Conservation (phyloP, 2,113 vertebrate species). For the Myrmecobius fasciatus region DNA sequence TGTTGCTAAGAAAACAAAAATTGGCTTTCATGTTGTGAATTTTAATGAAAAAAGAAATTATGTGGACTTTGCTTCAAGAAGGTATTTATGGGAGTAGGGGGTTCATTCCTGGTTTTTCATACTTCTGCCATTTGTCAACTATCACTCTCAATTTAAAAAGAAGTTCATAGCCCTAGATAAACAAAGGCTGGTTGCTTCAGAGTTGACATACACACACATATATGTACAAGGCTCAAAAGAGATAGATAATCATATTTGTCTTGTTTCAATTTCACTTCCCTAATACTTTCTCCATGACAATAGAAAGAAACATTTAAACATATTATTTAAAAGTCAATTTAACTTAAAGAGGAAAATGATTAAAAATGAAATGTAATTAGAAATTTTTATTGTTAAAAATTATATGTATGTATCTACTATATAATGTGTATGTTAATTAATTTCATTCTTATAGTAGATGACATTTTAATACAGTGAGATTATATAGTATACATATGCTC, state of each 20-base stretch:
- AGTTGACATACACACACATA: constrained; percentile 18
- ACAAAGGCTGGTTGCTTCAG: background rate
- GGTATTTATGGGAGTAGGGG: constrained; percentile 47
- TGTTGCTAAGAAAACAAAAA: constrained; percentile 76
- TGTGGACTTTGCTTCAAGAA: constrained; percentile 62
- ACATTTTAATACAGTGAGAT: too few species aligned
- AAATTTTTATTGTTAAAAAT: background rate
- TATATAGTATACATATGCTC: too few species aligned
- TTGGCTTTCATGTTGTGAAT: constrained; percentile 74
- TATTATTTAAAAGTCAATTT: background rate
- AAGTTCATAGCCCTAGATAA: constrained; percentile 44
- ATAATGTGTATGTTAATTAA: too few species aligned
- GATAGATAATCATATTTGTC: constrained; percentile 1
- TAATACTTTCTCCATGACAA: background rate
- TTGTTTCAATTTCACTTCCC: constrained; percentile 33
- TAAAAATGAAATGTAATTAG: background rate
- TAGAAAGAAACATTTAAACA: constrained; percentile 25
- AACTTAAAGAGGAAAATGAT: background rate
- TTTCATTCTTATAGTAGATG: too few species aligned
- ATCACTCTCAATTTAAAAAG: constrained; percentile 48
- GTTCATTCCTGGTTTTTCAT: constrained; percentile 51
- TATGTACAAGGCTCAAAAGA: background rate
- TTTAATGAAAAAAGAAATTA: constrained; percentile 68
- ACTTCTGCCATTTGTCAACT: constrained; percentile 59
- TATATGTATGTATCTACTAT: background rate